Evolutionary conservation across 2,888 invertebrate species (phyloP).

Genomic region (Trachelus iudaicus): DNA sequence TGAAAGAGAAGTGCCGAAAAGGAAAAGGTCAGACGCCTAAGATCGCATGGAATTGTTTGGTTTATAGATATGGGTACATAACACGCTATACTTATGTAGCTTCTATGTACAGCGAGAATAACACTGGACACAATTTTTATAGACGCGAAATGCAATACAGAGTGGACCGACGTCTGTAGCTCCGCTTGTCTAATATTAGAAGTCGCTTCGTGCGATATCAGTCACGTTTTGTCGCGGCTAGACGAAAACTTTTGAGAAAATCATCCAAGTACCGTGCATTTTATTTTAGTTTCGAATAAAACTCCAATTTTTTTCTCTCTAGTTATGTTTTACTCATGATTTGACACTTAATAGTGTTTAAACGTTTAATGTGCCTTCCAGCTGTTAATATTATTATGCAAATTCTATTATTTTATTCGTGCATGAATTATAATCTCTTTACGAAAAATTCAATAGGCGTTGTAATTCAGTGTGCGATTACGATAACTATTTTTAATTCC

Average conservation of each 20-base stretch:
- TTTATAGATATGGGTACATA: not conserved
- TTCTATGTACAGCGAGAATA: not conserved
- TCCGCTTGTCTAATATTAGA: slow-evolving; percentile 39
- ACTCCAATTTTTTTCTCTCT: no score
- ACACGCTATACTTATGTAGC: not conserved
- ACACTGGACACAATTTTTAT: not conserved
- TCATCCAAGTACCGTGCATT: not conserved
- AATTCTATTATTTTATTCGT: not conserved
- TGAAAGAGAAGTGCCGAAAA: not conserved
- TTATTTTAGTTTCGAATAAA: not conserved
- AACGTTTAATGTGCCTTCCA: not conserved
- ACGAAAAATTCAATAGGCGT: not conserved
- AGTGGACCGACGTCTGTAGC: not conserved
- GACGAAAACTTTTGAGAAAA: not conserved
- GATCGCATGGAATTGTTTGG: not conserved
- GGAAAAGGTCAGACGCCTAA: not conserved
- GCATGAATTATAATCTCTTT: not conserved
- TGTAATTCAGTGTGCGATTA: not conserved
- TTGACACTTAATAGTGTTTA: not conserved
- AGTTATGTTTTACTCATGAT: not conserved
- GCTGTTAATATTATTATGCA: not conserved
- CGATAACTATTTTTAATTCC: not conserved
- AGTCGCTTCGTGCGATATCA: slow-evolving; percentile 10
- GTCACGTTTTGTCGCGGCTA: not conserved
- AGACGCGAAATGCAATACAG: not conserved